Base-by-base conservation (phyloP, 1,140 invertebrate genomes). In the Leucophenga varia region DNA sequence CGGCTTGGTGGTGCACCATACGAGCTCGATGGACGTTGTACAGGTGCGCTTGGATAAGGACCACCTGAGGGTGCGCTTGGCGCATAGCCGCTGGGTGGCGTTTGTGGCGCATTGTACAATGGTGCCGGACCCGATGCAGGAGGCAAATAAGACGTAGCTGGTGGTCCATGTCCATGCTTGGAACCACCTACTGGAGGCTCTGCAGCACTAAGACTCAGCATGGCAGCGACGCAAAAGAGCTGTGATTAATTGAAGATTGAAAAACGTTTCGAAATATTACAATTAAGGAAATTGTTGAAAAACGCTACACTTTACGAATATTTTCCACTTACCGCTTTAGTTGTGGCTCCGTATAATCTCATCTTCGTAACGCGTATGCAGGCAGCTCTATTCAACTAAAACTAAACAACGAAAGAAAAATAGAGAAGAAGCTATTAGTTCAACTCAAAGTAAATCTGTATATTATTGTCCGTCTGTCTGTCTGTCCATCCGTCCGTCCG, bases 1-100 rank as follows among this genome's bases (percentile, higher is more conserved):
- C 76, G 78, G 13, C 77, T 77, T 54, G 22, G 55, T 52, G 51
- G 38, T 8, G 76, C 68, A 5, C 79, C 78, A 54, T 79, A 79
- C 13, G 69, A 73, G 3, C 72, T 75, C 2, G 78, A 79, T 1
- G 72, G 65, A 3, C 55, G 78, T 49, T 79, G 58, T 6, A 64
- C 67, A 0, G 74, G 61, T 20, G 75, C 55, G 16, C 65, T 51
- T 45, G 64, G 61, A 54, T 76, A 79, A 0, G 69, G 63, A 0
- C 64, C 64, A 3, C 65, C 49, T 3, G 54, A 30, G 19, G 54
- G 45, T 7, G 49, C 34, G 20, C 43, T 42, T 35, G 49, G 44
- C 1, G 43, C 46, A 47, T 54, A 49, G 28, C 47, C 34, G 35
- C 38, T 52, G 35, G 17, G n/a, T n/a, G n/a, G n/a, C n/a, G n/a